phyloP scores from a whole-genome alignment of 2,797 vertebrate genomes.

The Helicolenus hilgendorfi region DNA sequence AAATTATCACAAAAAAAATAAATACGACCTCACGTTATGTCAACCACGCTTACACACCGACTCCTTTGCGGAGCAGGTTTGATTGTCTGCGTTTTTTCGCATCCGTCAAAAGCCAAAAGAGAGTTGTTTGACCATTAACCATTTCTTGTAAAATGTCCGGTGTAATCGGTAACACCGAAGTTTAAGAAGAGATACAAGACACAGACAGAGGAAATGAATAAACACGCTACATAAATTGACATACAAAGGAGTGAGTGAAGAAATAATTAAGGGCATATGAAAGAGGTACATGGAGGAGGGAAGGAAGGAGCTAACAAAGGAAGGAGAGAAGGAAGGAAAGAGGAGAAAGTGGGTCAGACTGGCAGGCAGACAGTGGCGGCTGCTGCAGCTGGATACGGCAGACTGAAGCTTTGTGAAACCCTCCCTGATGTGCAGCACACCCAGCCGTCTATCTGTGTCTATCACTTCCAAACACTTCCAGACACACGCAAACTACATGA shows the following conservation, averaged over 20 bases:
- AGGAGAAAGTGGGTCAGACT: conserved; percentile 80
- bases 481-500: conserved; percentile 68
- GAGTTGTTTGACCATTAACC: too few relatives aligned
- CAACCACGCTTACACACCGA: too few relatives aligned
- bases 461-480: conserved; percentile 38
- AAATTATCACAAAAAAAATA: too few relatives aligned
- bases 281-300: neutral
- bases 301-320: conserved; percentile 20
- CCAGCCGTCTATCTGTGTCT: neutral
- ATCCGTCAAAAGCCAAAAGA: too few relatives aligned
- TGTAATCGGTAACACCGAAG: too few relatives aligned
- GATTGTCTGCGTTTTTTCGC: too few relatives aligned
- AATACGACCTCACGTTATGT: too few relatives aligned
- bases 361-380: conserved; percentile 66
- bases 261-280: neutral
- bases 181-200: neutral
- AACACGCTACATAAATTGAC: neutral
- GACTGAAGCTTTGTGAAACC: conserved; percentile 69
- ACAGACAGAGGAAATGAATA: neutral
- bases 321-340: conserved; percentile 23
- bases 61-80: too few relatives aligned
- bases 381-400: conserved; percentile 71
- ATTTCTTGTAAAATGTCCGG: too few relatives aligned
- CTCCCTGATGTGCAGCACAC: conserved; percentile 43
- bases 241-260: neutral